Percentiles rank a stretch among this genome's conserved stretches.
Evolutionary conservation across 35 echinoderm and acorn worm genomes (phyloP).

Genomic region (Strongylocentrotus purpuratus): DNA sequence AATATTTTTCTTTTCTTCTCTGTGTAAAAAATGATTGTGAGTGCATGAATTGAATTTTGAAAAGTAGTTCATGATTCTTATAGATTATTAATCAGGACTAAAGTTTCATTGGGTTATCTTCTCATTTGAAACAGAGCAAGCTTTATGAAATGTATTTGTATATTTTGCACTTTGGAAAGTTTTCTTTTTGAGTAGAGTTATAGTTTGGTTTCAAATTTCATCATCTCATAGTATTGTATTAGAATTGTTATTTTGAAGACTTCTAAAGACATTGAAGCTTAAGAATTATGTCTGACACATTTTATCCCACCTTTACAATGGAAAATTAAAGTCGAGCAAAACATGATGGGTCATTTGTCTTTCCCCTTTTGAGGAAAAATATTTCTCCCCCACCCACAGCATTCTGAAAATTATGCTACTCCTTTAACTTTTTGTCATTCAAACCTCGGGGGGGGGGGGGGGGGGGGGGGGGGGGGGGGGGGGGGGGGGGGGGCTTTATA

Average conservation of each 20-base stretch:
- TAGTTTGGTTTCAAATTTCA: background rate
- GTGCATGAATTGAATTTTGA: background rate
- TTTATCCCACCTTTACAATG: no score
- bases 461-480: no score
- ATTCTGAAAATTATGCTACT: no score
- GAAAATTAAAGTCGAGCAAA: no score
- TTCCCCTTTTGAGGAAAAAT: no score
- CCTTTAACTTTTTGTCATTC: no score
- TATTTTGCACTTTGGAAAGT: slow-evolving; percentile 44
- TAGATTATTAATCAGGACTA: background rate
- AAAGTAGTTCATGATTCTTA: background rate
- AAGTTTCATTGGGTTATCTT: background rate
- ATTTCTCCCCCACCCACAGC: no score
- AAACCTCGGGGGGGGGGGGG: no score
- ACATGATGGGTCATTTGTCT: no score
- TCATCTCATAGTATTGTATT: background rate
- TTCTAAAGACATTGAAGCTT: background rate
- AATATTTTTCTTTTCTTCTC: background rate
- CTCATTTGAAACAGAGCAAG: background rate
- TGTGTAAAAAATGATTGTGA: background rate
- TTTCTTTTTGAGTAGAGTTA: background rate
- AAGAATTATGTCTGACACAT: no score
- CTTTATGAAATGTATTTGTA: slow-evolving; percentile 25
- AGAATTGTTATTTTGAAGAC: background rate
- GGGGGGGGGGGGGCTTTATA: no score